Base-by-base conservation (phyloP, 2,888 invertebrate genomes). In the Orthosia gothica region DNA sequence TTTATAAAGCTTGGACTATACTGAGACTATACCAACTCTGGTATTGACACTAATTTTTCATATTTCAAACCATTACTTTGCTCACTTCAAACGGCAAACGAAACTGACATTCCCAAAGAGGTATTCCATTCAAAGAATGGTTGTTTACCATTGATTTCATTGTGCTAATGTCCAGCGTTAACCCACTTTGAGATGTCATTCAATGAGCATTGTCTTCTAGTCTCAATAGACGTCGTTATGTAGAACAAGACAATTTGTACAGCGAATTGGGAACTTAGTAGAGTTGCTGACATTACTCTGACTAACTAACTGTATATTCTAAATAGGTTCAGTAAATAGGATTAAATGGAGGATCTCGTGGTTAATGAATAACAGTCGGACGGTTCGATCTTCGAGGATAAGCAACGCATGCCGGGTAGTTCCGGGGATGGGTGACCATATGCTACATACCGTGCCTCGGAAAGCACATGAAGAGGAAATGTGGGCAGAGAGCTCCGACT, bases 181-280 rank as follows among this genome's bases (percentile, higher is more conserved):
- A 77, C 84, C 77, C 64, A 83, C 66, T 74, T 84, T 73, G 64
- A 62, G 45, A 54, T 61, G 71, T 66, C 71, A 62, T 65, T 76
- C 70, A 61, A 23, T 57, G 54, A 50, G 75, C 71, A 75, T 83
- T 86, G 86, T 84, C 76, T 86, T 64, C 20, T 73, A 40, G 20
- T 66, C 74, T 84, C 45, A 83, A 83, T 77, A 59, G 59, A 58
- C 79, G 18, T 26, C 73, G 50, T 50, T 75, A 74, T 64, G 76
- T 79, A 54, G 72, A 71, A 78, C 82, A 74, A 79, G 65, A 68
- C 32, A 63, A 74, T 79, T 83, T 79, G 70, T 52, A 18, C 59
- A 70, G 45, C 47, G 58, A 65, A 77, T 69, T 63, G 78, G 26
- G 65, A 26, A 55, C 57, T 40, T 32, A 26, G 18, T 11, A 57